phyloP scores from a whole-genome alignment of 2,113 vertebrate genomes.

The Nansenia antarctica region DNA sequence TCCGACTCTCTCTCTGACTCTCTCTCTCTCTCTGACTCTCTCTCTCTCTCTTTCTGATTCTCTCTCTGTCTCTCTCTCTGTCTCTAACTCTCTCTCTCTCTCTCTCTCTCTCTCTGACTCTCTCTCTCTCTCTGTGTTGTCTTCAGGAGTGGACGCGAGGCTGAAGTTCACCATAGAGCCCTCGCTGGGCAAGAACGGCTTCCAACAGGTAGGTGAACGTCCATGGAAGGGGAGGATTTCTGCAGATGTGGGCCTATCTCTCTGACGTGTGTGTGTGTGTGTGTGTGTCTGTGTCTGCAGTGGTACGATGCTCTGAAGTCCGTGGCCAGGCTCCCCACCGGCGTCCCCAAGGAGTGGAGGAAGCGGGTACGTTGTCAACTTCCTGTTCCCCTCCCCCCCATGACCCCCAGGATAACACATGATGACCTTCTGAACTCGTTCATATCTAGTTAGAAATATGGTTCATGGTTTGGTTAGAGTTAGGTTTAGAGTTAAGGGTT shows the following conservation, averaged over 20 bases:
- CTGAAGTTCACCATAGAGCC: slow-evolving; percentile 98
- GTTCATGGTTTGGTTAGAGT: no score
- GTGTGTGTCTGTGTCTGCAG: slow-evolving; percentile 63
- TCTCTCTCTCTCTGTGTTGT: background rate
- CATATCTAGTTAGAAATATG: no score
- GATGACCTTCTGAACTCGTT: no score
- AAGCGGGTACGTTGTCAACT: slow-evolving; percentile 79
- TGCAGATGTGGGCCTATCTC: background rate
- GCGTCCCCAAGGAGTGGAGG: slow-evolving; percentile 96
- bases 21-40: no score
- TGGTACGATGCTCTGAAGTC: slow-evolving; percentile 98
- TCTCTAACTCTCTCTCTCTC: no score
- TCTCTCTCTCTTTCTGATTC: no score
- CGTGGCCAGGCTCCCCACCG: slow-evolving; percentile 91
- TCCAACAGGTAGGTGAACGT: slow-evolving; percentile 88
- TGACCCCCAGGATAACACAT: no score
- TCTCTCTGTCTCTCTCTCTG: no score
- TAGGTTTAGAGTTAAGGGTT: no score
- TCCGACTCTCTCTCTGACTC: no score
- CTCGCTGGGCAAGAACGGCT: slow-evolving; percentile 93
- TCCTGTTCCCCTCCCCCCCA: background rate
- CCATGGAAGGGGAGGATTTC: background rate
- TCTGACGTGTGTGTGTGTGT: background rate
- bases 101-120: background rate
- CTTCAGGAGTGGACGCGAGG: slow-evolving; percentile 92